These are phyloP conservation scores for Abrostola triplasia DNA, from an alignment of 2,888 invertebrate species.

Conservation along the genomic window DNA sequence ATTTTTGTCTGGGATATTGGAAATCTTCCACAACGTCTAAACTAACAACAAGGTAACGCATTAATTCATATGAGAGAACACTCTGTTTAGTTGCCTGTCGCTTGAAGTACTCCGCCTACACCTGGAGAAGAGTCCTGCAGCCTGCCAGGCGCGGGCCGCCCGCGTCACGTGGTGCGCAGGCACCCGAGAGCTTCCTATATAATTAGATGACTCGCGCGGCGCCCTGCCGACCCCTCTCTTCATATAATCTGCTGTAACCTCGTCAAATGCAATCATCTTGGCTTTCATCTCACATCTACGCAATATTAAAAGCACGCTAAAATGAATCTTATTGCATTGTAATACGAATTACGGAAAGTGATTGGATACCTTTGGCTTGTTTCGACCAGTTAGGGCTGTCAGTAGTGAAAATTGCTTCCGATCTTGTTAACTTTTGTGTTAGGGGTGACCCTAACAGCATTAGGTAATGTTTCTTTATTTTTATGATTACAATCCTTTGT, in stretches of 20 bases:
- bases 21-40: too few species aligned
- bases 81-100: too few species aligned
- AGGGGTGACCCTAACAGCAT: constrained; percentile 52
- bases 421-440: constrained; percentile 67
- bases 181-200: constrained; percentile 40
- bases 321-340: constrained; percentile 43
- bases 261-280: constrained; percentile 65
- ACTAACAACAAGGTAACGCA: too few species aligned
- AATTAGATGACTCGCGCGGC: constrained; percentile 69
- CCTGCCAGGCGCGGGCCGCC: too few species aligned
- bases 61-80: too few species aligned
- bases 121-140: not conserved
- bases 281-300: constrained; percentile 45
- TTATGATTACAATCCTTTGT: too few species aligned
- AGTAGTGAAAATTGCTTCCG: constrained; percentile 70
- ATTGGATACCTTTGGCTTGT: constrained; percentile 32
- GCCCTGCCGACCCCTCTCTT: constrained; percentile 44
- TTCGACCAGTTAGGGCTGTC: constrained; percentile 64
- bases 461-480: constrained; percentile 20
- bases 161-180: not conserved
- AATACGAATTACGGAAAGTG: constrained; percentile 24
- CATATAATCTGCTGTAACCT: constrained; percentile 69
- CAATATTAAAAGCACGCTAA: constrained; percentile 20
- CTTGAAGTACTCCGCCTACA: too few species aligned
- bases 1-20: too few species aligned